Base-by-base conservation (phyloP, 2,888 invertebrate genomes). In the Megastigmus dorsalis region DNA sequence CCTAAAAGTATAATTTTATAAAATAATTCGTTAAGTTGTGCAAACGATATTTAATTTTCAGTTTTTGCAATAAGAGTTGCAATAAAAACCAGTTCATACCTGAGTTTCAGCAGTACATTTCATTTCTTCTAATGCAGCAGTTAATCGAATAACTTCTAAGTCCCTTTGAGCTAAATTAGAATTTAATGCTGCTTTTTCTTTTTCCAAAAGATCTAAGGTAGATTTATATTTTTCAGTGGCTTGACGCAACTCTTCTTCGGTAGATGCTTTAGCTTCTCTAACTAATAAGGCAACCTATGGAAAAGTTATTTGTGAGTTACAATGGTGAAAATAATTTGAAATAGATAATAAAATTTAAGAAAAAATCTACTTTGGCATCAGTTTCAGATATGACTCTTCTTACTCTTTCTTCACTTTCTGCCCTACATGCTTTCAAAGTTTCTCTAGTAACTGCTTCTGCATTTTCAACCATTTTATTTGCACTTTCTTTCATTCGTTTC, bases 91-190 rank as follows among this genome's bases (percentile, higher is more conserved):
- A 67, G 1, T 23, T 57, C 15, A 23, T 74, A 86, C 86, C 79
- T 87, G 87, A 33, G 86, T 87, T 77, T 84, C 87, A n/a, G 82
- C 82, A 0, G 83, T 81, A 7, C 78, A 80, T 75, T 83, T 86
- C 55, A 87, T 66, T 55, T 85, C 85, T 43, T 86, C 84, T 2
- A 87, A 73, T 2, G 81, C 79, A 1, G 76, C 72, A 0, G 82
- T 80, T 10, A 87, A 80, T 57, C 77, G 77, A 3, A 75, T 72
- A 30, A 84, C 80, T 77, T 87, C 83, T 3, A 78, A 77, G 48
- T 87, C 85, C 66, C 79, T 82, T n/a, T 84, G 79, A 0, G 75
- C 65, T 26, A 87, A 66, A 70, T 84, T 83, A 71, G 82, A 75
- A 13, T 83, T 82, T 18, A 86, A 78, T 26, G 50, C 59, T 33